A percentile compares a stretch with the other conserved stretches of the same genome.
phyloP scores from a whole-genome alignment of 2,113 vertebrate genomes.

The Sprattus sprattus region DNA sequence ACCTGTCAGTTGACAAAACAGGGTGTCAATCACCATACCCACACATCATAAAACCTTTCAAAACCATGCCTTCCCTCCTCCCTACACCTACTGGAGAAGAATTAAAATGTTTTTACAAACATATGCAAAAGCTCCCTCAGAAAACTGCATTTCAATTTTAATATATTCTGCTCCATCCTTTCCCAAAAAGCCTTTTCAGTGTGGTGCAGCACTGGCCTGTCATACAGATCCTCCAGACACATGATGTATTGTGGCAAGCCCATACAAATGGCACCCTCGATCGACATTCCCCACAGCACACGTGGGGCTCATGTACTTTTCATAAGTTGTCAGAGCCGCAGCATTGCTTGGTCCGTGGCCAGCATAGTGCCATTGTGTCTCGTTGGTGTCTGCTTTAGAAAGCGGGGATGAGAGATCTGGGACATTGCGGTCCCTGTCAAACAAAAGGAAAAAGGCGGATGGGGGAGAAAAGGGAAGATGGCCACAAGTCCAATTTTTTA shows the following conservation, averaged over 20 bases:
- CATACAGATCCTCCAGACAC: slow-evolving; percentile 42
- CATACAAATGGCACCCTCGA: slow-evolving; percentile 36
- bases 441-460: not conserved
- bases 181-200: slow-evolving; percentile 35
- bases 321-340: slow-evolving; percentile 53
- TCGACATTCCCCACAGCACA: slow-evolving; percentile 40
- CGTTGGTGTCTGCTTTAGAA: slow-evolving; percentile 54
- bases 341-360: slow-evolving; percentile 59
- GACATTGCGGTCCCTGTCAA: not conserved
- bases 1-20: slow-evolving; percentile 6
- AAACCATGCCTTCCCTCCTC: not conserved
- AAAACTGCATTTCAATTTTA: slow-evolving; percentile 50
- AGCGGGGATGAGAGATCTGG: slow-evolving; percentile 16
- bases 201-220: slow-evolving; percentile 42
- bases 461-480: not conserved
- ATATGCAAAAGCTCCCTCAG: slow-evolving; percentile 42
- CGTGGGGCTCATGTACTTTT: slow-evolving; percentile 57
- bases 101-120: slow-evolving; percentile 35
- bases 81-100: not conserved
- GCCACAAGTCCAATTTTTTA: slow-evolving; percentile 3
- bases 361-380: slow-evolving; percentile 53
- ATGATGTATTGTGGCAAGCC: slow-evolving; percentile 53
- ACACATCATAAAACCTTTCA: not conserved
- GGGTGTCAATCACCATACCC: not conserved
- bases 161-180: slow-evolving; percentile 51